A percentile compares a stretch with the other conserved stretches of the same genome.
These are phyloP conservation scores for Chaetophractus vellerosus DNA, from an alignment of 2,797 vertebrate genomes.

Conservation along the genomic window DNA sequence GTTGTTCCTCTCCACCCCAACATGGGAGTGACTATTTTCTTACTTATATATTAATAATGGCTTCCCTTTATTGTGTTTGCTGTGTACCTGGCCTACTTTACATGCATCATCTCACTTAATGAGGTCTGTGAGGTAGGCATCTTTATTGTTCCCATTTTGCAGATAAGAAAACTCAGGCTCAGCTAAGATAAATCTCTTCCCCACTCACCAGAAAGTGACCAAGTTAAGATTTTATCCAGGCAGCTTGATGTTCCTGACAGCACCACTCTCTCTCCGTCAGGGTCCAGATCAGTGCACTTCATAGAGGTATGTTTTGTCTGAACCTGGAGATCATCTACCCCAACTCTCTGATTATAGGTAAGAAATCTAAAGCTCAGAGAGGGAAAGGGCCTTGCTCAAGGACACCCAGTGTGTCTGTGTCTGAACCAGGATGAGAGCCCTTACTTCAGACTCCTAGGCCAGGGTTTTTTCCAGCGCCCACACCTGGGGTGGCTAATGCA, in stretches of 20 bases:
- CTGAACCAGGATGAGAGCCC: not conserved
- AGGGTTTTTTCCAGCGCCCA: not conserved
- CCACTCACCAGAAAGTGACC: not conserved
- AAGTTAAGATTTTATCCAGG: not conserved
- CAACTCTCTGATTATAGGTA: not conserved
- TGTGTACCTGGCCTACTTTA: slow-evolving; percentile 10
- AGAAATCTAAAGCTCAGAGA: slow-evolving; percentile 1
- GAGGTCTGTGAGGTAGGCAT: not conserved
- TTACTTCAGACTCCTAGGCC: not conserved
- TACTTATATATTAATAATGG: not conserved
- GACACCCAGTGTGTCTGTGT: not conserved
- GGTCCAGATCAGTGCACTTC: not conserved
- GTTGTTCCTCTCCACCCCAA: not conserved
- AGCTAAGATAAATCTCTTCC: not conserved
- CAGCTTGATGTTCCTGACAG: not conserved
- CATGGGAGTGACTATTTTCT: slow-evolving; percentile 27
- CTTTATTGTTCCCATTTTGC: slow-evolving; percentile 46
- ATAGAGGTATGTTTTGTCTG: not conserved
- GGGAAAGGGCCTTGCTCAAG: not conserved
- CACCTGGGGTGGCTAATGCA: not conserved
- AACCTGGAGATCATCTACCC: slow-evolving; percentile 54
- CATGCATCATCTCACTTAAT: not conserved
- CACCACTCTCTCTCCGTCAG: no score
- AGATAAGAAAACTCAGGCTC: slow-evolving; percentile 40
- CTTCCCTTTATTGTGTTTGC: not conserved